A percentile compares a stretch with the other conserved stretches of the same genome.
These are phyloP conservation scores for Poecilia latipinna DNA, from an alignment of 2,113 vertebrate species.

Conservation along the genomic window DNA sequence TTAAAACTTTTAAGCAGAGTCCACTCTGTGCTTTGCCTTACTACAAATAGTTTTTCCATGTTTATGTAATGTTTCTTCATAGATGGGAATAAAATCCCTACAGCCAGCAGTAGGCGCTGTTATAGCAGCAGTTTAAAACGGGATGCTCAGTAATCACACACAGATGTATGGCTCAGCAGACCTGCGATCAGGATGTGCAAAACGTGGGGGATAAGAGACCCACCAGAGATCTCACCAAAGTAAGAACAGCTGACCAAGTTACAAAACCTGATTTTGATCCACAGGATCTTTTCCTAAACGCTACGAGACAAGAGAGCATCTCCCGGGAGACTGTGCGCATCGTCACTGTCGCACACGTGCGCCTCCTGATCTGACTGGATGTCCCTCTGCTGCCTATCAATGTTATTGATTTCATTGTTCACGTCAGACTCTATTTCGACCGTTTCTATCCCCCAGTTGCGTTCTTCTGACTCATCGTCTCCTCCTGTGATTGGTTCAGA, in stretches of 20 bases:
- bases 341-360: constrained; percentile 18
- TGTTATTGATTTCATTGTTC: not conserved
- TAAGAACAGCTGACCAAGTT: not conserved
- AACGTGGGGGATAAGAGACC: not conserved
- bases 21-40: not conserved
- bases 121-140: not conserved
- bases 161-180: not conserved
- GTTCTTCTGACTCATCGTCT: constrained; percentile 18
- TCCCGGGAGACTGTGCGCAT: constrained; percentile 20
- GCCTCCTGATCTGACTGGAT: constrained; percentile 8
- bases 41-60: not conserved
- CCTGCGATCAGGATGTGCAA: too few relatives aligned
- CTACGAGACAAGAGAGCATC: not conserved
- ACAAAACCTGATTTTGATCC: not conserved
- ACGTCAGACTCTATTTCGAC: not conserved
- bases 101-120: not conserved
- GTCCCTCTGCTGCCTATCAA: constrained; percentile 16
- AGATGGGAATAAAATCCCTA: not conserved
- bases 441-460: not conserved
- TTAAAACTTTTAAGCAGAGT: not conserved
- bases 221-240: not conserved
- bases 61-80: not conserved
- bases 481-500: not conserved
- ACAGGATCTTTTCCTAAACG: not conserved
- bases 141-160: not conserved